Evolutionary conservation across 2,888 invertebrate species (phyloP), one percentile per base, ranked within the genome.

Genomic region (Hirtodrosophila cameraria): DNA sequence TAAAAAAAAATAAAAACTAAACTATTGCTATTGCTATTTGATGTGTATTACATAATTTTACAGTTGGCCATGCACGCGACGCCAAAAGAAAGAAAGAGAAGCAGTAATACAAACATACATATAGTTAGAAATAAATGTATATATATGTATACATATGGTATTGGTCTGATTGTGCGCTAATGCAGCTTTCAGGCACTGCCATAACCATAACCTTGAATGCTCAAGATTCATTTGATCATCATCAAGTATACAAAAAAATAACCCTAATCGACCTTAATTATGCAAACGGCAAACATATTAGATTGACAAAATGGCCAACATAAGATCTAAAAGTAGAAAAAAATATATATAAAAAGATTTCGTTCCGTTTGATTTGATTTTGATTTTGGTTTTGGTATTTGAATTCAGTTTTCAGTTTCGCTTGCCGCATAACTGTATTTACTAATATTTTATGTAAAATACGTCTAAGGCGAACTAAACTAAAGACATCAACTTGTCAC

Each of bases 241-340:
- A 55, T n/a, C 39, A 61, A 38, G 1, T 15, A 15, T 13, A 61
- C 12, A 20, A 48, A 23, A 50, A 57, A 63, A 54, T 55, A 75
- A 65, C 80, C 83, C 74, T 82, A 80, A 85, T 85, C 86, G 86
- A 82, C 80, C 80, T 82, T 80, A 85, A 80, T 80, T 80, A 80
- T 80, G 80, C 80, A 82, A 82, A 69, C 48, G 52, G 33, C 73
- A 33, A 57, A 42, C 45, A 53, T n/a, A n/a, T 35, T 27, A 50
- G 20, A 43, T 85, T 82, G 84, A 65, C 77, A 63, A 72, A 57
- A 60, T 65, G 55, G 63, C 61, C 61, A 72, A 52, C 28, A 48
- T 43, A 30, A 48, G 13, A n/a, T 27, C 23, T 15, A 64, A 46
- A 33, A 36, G 30, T 15, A 18, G 3, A 41, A 23, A 36, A 30